phyloP scores from a whole-genome alignment of 1,140 invertebrate genomes.

The Batillaria attramentaria region DNA sequence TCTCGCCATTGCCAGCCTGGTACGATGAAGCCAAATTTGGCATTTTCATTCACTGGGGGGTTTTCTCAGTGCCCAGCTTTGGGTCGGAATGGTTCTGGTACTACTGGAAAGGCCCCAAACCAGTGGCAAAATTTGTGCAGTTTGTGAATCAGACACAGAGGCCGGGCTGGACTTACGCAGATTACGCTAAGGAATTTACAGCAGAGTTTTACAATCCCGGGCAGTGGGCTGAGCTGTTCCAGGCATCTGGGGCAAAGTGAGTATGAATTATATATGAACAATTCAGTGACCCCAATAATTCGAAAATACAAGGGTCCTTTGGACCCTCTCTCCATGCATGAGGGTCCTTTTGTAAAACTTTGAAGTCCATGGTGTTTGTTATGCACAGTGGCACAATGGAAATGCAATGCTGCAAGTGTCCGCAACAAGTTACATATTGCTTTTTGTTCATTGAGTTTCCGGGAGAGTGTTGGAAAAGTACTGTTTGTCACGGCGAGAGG shows the following conservation, averaged over 20 bases:
- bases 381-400: too few relatives aligned
- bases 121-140: constrained; percentile 32
- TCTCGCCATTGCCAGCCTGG: constrained; percentile 64
- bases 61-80: constrained; percentile 66
- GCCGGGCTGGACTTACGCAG: constrained; percentile 59
- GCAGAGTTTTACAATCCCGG: constrained; percentile 52
- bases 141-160: constrained; percentile 61
- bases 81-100: constrained; percentile 60
- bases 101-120: constrained; percentile 50
- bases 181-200: constrained; percentile 60
- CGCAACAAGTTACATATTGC: too few relatives aligned
- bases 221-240: constrained; percentile 59
- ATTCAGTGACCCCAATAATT: too few relatives aligned
- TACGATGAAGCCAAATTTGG: constrained; percentile 70
- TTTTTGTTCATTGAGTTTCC: too few relatives aligned
- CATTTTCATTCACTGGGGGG: constrained; percentile 70
- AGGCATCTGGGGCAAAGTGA: constrained; percentile 60
- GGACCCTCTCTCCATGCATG: too few relatives aligned
- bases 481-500: too few relatives aligned
- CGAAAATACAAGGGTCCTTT: too few relatives aligned
- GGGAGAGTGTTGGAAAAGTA: too few relatives aligned
- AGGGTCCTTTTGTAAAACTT: too few relatives aligned
- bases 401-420: too few relatives aligned
- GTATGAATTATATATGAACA: too few relatives aligned
- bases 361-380: too few relatives aligned